Base-by-base conservation (phyloP, 2,113 vertebrate species). In the Zeus faber region DNA sequence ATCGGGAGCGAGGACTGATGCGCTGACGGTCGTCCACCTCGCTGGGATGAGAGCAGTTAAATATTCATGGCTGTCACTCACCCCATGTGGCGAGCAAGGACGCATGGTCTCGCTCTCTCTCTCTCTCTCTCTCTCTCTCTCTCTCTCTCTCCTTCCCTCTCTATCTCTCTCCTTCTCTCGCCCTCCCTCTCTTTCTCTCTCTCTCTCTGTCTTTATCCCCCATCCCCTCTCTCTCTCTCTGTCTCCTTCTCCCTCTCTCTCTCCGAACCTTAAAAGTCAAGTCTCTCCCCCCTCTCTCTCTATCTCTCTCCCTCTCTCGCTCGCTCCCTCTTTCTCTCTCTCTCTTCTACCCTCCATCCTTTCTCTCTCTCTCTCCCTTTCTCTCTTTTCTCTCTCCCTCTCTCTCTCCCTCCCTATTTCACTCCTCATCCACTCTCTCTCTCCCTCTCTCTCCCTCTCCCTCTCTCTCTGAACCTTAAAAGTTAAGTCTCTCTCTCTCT, bases 51-150 rank as follows among this genome's bases (percentile, higher is more conserved):
- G 69, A 69, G 54, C 20, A 62, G 62, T 85, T 77, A 87, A 86
- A 87, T 86, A 89, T 89, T 87, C 77, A 89, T 82, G 80, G 39
- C 62, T 75, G 85, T 82, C 81, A 80, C 67, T 88, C 79, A 77
- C 74, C 71, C 67, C 67, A 35, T 70, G 73, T 49, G 18, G 79
- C 0, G 69, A 24, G 17, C 45, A 35, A 49, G 24, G 26, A 14
- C 52, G 37, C 31, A 31, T n/a, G n/a, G n/a, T n/a, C 37, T 13
- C 20, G 5, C 22, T 41, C 39, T 17, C 22, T 46, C 44, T 22
- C 44, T 3, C 2, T 37, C 23, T 40, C 35, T 10, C 22, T 46
- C 41, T 49, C 65, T 64, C 39, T 64, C 37, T 50, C 21, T 39
- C 17, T 44, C 16, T 55, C 29, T 4, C 10, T 2, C 37, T 25